phyloP scores from a whole-genome alignment of 2,797 vertebrate species.

The Morus bassanus region DNA sequence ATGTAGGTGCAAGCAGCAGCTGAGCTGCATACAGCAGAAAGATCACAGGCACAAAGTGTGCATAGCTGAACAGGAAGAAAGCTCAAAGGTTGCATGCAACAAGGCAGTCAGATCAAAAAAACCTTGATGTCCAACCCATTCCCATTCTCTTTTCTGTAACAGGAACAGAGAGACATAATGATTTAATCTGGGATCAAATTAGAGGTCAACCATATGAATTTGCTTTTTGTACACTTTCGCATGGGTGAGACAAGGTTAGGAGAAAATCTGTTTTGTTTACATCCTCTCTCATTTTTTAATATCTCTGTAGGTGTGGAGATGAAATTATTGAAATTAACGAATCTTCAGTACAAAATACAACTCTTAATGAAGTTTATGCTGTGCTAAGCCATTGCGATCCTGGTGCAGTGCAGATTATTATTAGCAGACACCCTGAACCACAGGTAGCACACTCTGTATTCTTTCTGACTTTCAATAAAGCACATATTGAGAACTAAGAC shows the following conservation, averaged over 20 bases:
- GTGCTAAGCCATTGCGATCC: slow-evolving; percentile 87
- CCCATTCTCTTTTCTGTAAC: background rate
- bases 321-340: slow-evolving; percentile 92
- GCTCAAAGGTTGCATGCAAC: background rate
- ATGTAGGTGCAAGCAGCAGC: background rate
- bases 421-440: slow-evolving; percentile 91
- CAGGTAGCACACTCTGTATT: slow-evolving; percentile 74
- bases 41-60: background rate
- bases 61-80: background rate
- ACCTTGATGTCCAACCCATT: background rate
- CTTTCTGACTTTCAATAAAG: background rate
- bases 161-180: background rate
- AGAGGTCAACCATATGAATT: background rate
- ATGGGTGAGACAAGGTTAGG: background rate
- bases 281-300: background rate
- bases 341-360: slow-evolving; percentile 85
- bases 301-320: slow-evolving; percentile 85
- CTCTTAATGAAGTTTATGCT: slow-evolving; percentile 88
- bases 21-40: background rate
- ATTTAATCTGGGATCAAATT: background rate
- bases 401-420: slow-evolving; percentile 86
- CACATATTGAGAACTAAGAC: background rate
- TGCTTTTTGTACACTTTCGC: background rate
- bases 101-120: background rate
- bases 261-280: background rate